Percentiles rank a stretch among this genome's conserved stretches.
Conservation (phyloP, 2,113 vertebrate species). For the Tragelaphus scriptus region DNA sequence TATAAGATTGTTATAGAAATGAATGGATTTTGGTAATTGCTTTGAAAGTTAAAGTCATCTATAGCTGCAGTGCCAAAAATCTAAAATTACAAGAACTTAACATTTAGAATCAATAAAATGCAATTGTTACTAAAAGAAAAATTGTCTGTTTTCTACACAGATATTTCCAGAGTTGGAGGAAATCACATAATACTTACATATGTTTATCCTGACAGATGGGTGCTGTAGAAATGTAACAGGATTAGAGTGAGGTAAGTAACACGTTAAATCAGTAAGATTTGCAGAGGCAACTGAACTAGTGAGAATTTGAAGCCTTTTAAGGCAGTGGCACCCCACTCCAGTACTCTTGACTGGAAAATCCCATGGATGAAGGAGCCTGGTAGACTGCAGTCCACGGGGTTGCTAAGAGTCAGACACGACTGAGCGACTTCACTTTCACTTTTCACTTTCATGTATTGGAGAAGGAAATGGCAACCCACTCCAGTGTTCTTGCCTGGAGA, state of each 20-base stretch:
- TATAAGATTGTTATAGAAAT: background rate
- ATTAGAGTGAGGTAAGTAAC: background rate
- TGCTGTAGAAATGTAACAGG: background rate
- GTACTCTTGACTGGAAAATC: no score
- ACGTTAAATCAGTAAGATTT: background rate
- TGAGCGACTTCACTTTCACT: no score
- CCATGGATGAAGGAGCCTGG: no score
- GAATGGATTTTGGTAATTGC: background rate
- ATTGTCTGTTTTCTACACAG: background rate
- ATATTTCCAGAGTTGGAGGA: background rate
- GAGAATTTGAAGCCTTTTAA: background rate
- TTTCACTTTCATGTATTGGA: no score
- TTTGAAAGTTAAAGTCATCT: background rate
- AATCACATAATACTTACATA: background rate
- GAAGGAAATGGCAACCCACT: no score
- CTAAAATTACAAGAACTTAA: background rate
- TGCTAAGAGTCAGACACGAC: no score
- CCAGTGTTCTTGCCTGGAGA: no score
- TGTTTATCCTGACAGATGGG: background rate
- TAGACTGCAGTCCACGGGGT: no score
- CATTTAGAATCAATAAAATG: background rate
- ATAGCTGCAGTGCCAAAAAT: background rate
- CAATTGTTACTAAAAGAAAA: background rate
- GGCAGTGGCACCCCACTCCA: no score
- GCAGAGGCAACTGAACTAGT: background rate